These are phyloP conservation scores for Leptopilina myrica DNA, from an alignment of 2,888 invertebrate species.

Conservation along the genomic window DNA sequence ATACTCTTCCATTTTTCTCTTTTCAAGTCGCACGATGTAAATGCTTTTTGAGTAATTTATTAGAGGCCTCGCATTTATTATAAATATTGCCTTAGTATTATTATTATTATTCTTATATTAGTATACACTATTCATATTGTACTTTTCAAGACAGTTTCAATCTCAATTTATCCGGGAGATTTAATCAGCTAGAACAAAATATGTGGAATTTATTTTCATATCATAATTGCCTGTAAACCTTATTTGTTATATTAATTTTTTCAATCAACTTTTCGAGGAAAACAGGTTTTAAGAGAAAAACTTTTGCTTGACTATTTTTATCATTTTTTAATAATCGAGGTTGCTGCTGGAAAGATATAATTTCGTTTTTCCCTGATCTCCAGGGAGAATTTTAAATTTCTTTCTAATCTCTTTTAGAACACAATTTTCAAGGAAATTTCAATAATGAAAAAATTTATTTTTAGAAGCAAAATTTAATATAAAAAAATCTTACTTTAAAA, in stretches of 20 bases:
- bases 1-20: neutral
- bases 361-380: no score
- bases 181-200: neutral
- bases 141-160: neutral
- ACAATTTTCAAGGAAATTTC: no score
- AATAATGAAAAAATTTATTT: no score
- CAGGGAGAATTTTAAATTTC: no score
- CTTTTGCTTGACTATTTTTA: no score
- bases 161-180: slow-evolving; percentile 6
- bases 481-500: no score
- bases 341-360: no score
- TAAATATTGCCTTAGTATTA: neutral
- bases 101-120: neutral
- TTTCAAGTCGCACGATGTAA: neutral
- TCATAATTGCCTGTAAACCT: neutral
- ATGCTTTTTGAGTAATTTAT: neutral
- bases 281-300: neutral
- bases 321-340: no score
- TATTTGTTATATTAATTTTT: neutral
- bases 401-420: no score
- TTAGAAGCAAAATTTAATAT: no score
- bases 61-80: neutral
- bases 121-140: slow-evolving; percentile 1
- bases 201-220: neutral
- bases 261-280: neutral